These are phyloP conservation scores for Hesperophylax magnus DNA, from an alignment of 1,140 invertebrate genomes.

Conservation along the genomic window DNA sequence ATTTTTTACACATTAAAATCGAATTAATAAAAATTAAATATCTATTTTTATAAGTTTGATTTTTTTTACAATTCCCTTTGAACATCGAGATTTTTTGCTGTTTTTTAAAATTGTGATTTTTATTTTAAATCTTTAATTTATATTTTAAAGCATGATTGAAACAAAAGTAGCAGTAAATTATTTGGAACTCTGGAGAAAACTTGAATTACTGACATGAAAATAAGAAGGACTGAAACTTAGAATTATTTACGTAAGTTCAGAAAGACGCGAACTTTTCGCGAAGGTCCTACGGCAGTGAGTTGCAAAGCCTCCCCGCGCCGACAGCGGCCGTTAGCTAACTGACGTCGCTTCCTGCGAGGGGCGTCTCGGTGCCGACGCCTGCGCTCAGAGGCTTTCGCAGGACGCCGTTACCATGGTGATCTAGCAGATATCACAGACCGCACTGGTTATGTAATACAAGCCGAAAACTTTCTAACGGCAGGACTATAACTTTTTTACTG, in stretches of 20 bases:
- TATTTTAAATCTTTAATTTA: too few relatives aligned
- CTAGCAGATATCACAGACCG: conserved; percentile 21
- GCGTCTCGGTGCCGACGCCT: conserved; percentile 37
- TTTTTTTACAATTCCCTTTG: too few relatives aligned
- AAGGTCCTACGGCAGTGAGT: background rate
- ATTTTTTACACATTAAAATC: too few relatives aligned
- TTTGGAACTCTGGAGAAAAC: background rate
- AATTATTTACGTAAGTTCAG: conserved; percentile 6
- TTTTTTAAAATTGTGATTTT: too few relatives aligned
- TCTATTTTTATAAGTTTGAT: too few relatives aligned
- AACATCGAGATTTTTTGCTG: too few relatives aligned
- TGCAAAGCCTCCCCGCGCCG: conserved; percentile 10
- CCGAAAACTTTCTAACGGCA: conserved; percentile 4
- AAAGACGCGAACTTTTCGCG: conserved; percentile 1
- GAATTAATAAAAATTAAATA: too few relatives aligned
- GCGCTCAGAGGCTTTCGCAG: background rate
- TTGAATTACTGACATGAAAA: background rate
- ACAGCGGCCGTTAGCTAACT: conserved; percentile 12
- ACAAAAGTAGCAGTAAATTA: too few relatives aligned
- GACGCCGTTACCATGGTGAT: conserved; percentile 25
- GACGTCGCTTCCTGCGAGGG: conserved; percentile 8
- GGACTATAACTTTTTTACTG: too few relatives aligned
- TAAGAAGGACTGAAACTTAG: background rate
- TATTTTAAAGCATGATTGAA: too few relatives aligned
- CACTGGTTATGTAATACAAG: conserved; percentile 22